phyloP scores from a whole-genome alignment of 2,113 vertebrate species.

The Potamarius usumacintae region DNA sequence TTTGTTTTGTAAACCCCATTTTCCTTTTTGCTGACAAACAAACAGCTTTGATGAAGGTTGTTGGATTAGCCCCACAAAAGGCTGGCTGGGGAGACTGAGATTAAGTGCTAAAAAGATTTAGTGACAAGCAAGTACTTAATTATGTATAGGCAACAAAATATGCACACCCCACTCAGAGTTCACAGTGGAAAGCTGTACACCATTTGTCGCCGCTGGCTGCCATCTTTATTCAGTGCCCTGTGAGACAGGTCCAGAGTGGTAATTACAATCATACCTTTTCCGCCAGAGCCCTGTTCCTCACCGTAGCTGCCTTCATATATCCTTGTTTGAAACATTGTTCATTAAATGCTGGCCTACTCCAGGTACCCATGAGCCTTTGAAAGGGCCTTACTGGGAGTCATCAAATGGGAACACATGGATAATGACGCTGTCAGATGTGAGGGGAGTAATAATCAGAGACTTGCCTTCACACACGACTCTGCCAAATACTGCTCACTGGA shows the following conservation, averaged over 20 bases:
- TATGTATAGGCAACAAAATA: slow-evolving; percentile 55
- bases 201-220: slow-evolving; percentile 49
- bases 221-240: slow-evolving; percentile 50
- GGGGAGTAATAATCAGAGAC: slow-evolving; percentile 76
- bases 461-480: slow-evolving; percentile 61
- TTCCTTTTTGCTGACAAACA: not conserved
- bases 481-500: slow-evolving; percentile 17
- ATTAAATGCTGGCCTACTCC: slow-evolving; percentile 75
- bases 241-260: slow-evolving; percentile 52
- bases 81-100: slow-evolving; percentile 37
- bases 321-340: slow-evolving; percentile 61
- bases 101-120: slow-evolving; percentile 38
- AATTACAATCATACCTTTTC: slow-evolving; percentile 60
- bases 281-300: slow-evolving; percentile 45
- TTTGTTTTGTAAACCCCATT: not conserved
- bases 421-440: slow-evolving; percentile 81
- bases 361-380: slow-evolving; percentile 76
- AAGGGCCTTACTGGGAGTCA: slow-evolving; percentile 78
- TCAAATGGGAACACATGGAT: slow-evolving; percentile 74
- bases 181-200: slow-evolving; percentile 45
- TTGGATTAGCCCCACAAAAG: slow-evolving; percentile 31
- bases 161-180: slow-evolving; percentile 46
- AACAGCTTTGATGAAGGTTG: slow-evolving; percentile 18
- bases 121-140: slow-evolving; percentile 46
- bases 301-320: slow-evolving; percentile 55